Conservation (phyloP, 2,888 invertebrate genomes). For the Epirrita christyi region DNA sequence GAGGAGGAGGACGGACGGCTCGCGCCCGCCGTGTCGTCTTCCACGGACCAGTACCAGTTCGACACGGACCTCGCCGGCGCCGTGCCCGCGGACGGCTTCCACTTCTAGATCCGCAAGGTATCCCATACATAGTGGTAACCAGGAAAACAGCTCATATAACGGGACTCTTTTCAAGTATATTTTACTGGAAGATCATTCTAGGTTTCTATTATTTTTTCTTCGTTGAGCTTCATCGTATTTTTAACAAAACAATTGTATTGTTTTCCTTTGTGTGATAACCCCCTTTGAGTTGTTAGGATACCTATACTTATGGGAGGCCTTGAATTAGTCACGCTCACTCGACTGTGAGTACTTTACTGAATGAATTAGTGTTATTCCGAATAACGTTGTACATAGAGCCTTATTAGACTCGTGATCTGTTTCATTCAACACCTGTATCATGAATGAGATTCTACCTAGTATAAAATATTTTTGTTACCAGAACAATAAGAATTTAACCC, state of each 20-base stretch:
- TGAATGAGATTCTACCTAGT: no score
- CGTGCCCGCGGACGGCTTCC: slow-evolving; percentile 91
- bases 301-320: slow-evolving; percentile 5
- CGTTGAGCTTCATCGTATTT: no score
- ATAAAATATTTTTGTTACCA: no score
- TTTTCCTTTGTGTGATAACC: background rate
- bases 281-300: background rate
- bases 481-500: background rate
- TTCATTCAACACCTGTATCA: background rate
- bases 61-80: slow-evolving; percentile 88
- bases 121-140: slow-evolving; percentile 3
- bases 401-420: slow-evolving; percentile 25
- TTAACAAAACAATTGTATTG: no score
- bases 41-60: slow-evolving; percentile 90
- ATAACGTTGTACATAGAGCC: slow-evolving; percentile 37
- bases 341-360: slow-evolving; percentile 50
- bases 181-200: no score
- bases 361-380: slow-evolving; percentile 33
- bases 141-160: no score
- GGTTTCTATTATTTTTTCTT: no score
- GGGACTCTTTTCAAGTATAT: no score
- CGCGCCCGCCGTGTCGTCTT: slow-evolving; percentile 91
- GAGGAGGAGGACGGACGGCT: slow-evolving; percentile 94
- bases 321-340: slow-evolving; percentile 45
- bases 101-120: slow-evolving; percentile 86